These are phyloP conservation scores for Arctopsyche grandis DNA, from an alignment of 1,140 invertebrate species.

Conservation along the genomic window DNA sequence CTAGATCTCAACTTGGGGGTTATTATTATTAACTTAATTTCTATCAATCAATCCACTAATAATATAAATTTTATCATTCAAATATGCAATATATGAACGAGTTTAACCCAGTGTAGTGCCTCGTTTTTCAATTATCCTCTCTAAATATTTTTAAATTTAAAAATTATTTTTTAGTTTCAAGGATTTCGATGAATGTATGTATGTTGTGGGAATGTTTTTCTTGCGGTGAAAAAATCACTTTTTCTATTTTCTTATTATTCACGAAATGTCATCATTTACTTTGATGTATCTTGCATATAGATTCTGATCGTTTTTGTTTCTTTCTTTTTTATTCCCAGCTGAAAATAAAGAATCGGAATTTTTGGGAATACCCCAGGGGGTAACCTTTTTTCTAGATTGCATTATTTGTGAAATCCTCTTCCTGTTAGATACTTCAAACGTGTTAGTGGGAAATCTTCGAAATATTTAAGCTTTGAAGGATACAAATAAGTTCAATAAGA, in stretches of 20 bases:
- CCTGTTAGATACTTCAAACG: too few species aligned
- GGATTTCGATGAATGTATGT: too few species aligned
- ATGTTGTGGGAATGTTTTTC: neutral
- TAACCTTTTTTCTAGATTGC: neutral
- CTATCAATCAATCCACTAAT: too few species aligned
- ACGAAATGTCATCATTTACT: slow-evolving; percentile 1
- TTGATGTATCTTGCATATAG: neutral
- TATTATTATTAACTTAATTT: too few species aligned
- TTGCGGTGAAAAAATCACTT: neutral
- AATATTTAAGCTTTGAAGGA: neutral
- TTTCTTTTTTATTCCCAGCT: too few species aligned
- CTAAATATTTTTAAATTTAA: neutral
- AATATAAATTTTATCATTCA: too few species aligned
- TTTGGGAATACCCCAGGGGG: neutral
- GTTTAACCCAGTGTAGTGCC: too few species aligned
- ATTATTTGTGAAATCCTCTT: neutral
- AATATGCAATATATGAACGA: too few species aligned
- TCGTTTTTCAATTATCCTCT: too few species aligned
- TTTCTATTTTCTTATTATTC: neutral
- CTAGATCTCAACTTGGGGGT: too few species aligned
- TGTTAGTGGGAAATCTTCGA: neutral
- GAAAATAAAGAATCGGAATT: too few species aligned
- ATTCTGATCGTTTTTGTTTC: neutral
- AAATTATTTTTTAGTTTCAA: too few species aligned
- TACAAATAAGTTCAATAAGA: neutral